Base-by-base conservation (phyloP, 2,888 invertebrate species). In the Synanthedon formicaeformis region DNA sequence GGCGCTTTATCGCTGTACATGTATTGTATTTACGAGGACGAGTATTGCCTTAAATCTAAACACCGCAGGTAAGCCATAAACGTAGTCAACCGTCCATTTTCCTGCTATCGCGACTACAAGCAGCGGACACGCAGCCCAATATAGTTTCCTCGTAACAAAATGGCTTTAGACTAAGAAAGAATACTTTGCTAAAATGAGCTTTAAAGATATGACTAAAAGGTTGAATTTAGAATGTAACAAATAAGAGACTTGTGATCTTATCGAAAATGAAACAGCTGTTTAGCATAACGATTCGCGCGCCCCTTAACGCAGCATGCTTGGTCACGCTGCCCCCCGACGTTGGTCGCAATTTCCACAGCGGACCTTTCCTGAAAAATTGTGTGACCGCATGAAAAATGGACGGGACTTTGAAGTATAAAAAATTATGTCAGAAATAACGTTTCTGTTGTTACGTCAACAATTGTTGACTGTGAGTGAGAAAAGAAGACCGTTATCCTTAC, bases 271-370 rank as follows among this genome's bases (percentile, higher is more conserved):
- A 45, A 14, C 49, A 61, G 65, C 69, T 61, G 78, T 84, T 86
- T 86, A 85, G 80, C 85, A 86, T 86, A 87, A 86, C 82, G 76
- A 84, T 73, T 74, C 78, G 77, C 68, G 75, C 77, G 76, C 87
- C 81, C 82, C 85, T 86, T 85, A 86, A 86, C 81, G 86, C 83
- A 80, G 78, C 78, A 87, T 81, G 87, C 87, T 81, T 85, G 86
- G 85, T 82, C 85, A 85, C 78, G 85, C 79, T 83, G 86, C 79
- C 78, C 85, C 71, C 78, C 69, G 74, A 80, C 73, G 80, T 68
- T 78, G 73, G 76, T 79, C 73, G 77, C 86, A 82, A 86, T 86
- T 87, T 86, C 79, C 83, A 83, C 68, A 61, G 66, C 73, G 71
- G 69, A 72, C 67, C 73, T 75, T 72, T 75, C 72, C 69, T 80